Percentiles rank a stretch among this genome's conserved stretches.
phyloP scores from a whole-genome alignment of 1,140 invertebrate species.

The Carcinoscorpius rotundicauda region DNA sequence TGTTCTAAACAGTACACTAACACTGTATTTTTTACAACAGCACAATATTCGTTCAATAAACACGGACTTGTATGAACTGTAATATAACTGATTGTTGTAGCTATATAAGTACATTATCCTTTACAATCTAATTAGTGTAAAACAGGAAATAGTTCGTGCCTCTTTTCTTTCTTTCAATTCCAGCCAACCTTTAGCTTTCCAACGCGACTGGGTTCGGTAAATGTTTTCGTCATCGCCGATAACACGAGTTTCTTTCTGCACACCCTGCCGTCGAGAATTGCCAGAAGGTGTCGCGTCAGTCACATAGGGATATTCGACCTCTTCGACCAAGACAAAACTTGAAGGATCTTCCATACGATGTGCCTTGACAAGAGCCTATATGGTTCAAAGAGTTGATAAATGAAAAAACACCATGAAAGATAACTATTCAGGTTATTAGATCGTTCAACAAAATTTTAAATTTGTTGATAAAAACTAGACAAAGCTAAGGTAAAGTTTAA shows the following conservation, averaged over 20 bases:
- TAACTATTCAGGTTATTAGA: too few species aligned
- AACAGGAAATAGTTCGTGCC: constrained; percentile 11
- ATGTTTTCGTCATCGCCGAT: constrained; percentile 77
- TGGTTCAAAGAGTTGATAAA: background rate
- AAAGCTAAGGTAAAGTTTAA: background rate
- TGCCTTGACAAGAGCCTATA: constrained; percentile 62
- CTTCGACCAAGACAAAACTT: constrained; percentile 66
- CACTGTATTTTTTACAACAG: constrained; percentile 6
- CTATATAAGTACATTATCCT: background rate
- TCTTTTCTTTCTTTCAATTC: constrained; percentile 35
- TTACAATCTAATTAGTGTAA: background rate
- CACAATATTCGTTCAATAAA: constrained; percentile 11
- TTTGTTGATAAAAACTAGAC: background rate
- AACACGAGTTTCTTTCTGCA: constrained; percentile 44
- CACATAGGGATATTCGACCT: constrained; percentile 57
- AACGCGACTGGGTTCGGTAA: constrained; percentile 70
- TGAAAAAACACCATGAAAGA: too few species aligned
- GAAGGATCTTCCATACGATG: constrained; percentile 70
- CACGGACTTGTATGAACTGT: constrained; percentile 7
- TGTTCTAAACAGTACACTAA: background rate
- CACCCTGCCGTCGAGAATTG: constrained; percentile 37
- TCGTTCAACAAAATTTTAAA: too few species aligned
- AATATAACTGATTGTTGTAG: constrained; percentile 8
- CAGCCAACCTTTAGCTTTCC: constrained; percentile 73
- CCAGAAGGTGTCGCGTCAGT: constrained; percentile 24